Evolutionary conservation across 53 echinoderm and acorn worm genomes (phyloP).

Genomic region (Paelopatides confundens): DNA sequence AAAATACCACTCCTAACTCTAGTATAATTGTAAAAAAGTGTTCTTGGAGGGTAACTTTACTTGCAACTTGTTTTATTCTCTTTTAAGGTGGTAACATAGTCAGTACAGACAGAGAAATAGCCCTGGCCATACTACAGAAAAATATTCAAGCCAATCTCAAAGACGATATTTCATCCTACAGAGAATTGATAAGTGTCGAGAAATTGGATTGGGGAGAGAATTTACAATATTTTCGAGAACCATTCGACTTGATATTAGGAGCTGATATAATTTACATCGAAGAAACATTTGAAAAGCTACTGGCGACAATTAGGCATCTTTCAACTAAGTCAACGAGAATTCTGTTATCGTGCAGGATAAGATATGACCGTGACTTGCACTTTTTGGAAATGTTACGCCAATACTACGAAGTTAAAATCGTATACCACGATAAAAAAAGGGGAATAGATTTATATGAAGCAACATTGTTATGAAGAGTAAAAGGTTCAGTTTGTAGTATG

Average conservation of each 20-base stretch:
- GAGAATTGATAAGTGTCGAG: slow-evolving; percentile 20
- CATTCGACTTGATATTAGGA: slow-evolving; percentile 86
- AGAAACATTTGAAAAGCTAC: slow-evolving; percentile 76
- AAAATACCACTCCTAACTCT: no score
- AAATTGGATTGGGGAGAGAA: slow-evolving; percentile 78
- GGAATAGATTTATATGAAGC: slow-evolving; percentile 81
- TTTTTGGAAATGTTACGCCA: slow-evolving; percentile 76
- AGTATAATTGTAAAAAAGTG: neutral
- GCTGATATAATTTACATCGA: slow-evolving; percentile 96
- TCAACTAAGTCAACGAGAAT: slow-evolving; percentile 48
- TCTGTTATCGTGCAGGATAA: slow-evolving; percentile 87
- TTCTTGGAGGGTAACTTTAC: neutral
- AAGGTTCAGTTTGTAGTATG: no score
- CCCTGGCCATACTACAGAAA: slow-evolving; percentile 68
- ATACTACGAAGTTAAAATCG: slow-evolving; percentile 65
- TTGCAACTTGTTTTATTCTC: neutral
- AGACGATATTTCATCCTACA: neutral
- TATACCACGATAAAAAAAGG: slow-evolving; percentile 66
- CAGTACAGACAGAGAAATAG: slow-evolving; percentile 74
- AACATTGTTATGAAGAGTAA: slow-evolving; percentile 1
- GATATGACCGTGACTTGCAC: slow-evolving; percentile 80
- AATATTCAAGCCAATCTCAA: slow-evolving; percentile 72
- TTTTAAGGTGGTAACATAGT: slow-evolving; percentile 48
- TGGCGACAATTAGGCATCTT: slow-evolving; percentile 77
- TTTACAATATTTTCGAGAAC: slow-evolving; percentile 58